These are phyloP conservation scores for Mobula hypostoma DNA, from an alignment of 2,113 vertebrate species.

Conservation along the genomic window DNA sequence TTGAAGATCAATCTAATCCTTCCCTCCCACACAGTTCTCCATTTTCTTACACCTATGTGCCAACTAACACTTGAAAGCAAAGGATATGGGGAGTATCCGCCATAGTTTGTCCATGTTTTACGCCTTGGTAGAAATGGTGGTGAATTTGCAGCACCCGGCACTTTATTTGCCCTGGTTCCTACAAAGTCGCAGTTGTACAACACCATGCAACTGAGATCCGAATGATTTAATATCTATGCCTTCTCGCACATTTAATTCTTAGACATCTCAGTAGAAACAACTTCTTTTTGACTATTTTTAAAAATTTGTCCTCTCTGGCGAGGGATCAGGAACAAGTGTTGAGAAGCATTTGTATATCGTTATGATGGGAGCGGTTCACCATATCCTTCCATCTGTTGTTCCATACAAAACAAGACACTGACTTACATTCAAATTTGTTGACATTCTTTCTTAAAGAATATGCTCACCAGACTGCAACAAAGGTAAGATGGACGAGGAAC, in stretches of 20 bases:
- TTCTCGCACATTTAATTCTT: background rate
- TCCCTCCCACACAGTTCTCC: too few species aligned
- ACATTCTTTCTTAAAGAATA: background rate
- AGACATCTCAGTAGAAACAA: background rate
- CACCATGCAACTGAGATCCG: background rate
- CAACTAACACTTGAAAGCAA: background rate
- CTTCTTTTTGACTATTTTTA: background rate
- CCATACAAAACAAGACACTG: background rate
- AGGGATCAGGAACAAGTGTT: background rate
- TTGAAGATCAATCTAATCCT: too few species aligned
- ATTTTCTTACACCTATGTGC: too few species aligned
- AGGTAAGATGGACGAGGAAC: background rate
- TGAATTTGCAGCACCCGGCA: background rate
- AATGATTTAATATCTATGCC: too few species aligned
- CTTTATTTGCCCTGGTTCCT: background rate
- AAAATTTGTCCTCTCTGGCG: background rate
- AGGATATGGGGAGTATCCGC: background rate
- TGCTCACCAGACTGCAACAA: background rate
- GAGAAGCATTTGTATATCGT: background rate
- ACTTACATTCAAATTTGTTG: background rate
- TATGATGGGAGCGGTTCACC: background rate
- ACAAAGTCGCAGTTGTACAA: background rate
- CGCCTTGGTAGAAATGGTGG: background rate
- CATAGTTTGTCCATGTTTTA: background rate
- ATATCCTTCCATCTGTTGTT: background rate